Base-by-base conservation (phyloP, 2,113 vertebrate species). In the Stictonetta naevosa region DNA sequence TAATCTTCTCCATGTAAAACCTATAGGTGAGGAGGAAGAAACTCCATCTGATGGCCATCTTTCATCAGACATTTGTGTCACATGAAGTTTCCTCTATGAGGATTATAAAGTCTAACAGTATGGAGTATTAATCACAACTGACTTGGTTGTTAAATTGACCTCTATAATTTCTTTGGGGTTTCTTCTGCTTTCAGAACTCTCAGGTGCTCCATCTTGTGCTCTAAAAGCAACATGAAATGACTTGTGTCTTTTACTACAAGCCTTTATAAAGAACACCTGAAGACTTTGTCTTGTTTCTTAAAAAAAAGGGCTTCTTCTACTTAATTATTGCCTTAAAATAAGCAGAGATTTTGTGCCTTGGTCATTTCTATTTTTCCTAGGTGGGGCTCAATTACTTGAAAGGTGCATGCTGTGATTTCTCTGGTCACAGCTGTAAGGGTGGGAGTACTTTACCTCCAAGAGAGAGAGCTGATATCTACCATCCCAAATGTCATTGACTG, bases 1-100 rank as follows among this genome's bases (percentile, higher is more conserved):
- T 79, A 96, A 93, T 96, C 92, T 96, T 89, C 86, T 93, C 76
- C 94, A 56, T 34, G 56, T 79, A 89, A 84, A 92, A 89, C 68
- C 89, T 44, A 67, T 53, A 74, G 83, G 86, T 76, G 58, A 50
- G 52, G 81, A 88, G 81, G 58, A 93, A 86, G 53, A 82, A 91
- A 81, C 52, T 79, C 81, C 81, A 87, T 50, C 18, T 95, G 93
- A 95, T 91, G 69, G 74, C 74, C 89, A 93, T 95, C 86, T 91
- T 92, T 94, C 96, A 93, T 95, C 66, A 68, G 38, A 81, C 18
- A 34, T 81, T 86, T 34, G 40, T 89, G 59, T 94, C 71, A 93
- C 31, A 59, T 90, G 76, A 90, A 83, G 88, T 88, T 88, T 95
- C 83, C 80, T 94, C 91, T 81, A 13, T 7, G 29, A 92, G 69